phyloP scores from a whole-genome alignment of 2,888 invertebrate genomes.

The Gymnoscelis rufifasciata region DNA sequence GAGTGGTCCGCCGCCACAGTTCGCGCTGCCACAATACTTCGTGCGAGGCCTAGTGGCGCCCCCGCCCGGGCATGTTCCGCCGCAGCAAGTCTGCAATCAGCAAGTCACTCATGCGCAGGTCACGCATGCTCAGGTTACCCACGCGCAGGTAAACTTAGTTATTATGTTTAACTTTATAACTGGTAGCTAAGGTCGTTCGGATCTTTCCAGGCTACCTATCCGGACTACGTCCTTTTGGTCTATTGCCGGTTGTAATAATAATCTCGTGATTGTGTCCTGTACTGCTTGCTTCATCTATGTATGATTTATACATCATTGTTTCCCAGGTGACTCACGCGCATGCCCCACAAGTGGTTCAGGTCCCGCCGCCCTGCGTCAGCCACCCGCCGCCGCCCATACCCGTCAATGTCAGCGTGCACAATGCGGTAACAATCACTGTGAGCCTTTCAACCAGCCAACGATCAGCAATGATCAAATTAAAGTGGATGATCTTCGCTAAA shows the following conservation, averaged over 20 bases:
- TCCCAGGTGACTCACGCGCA: slow-evolving; percentile 12
- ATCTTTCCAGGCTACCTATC: too few relatives aligned
- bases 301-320: too few relatives aligned
- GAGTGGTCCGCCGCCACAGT: slow-evolving; percentile 74
- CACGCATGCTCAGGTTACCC: slow-evolving; percentile 25
- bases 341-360: slow-evolving; percentile 45
- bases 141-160: slow-evolving; percentile 29
- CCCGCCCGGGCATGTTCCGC: slow-evolving; percentile 32
- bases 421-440: slow-evolving; percentile 34
- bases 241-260: too few relatives aligned
- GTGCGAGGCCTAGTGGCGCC: slow-evolving; percentile 64
- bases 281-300: too few relatives aligned
- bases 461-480: too few relatives aligned
- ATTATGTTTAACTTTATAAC: too few relatives aligned
- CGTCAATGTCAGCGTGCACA: slow-evolving; percentile 44
- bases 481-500: too few relatives aligned
- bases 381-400: slow-evolving; percentile 41
- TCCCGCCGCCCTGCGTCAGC: slow-evolving; percentile 34
- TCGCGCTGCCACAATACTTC: slow-evolving; percentile 75
- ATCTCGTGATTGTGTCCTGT: too few relatives aligned
- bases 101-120: slow-evolving; percentile 25
- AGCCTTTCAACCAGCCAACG: slow-evolving; percentile 3
- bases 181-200: too few relatives aligned
- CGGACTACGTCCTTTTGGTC: too few relatives aligned
- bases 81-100: slow-evolving; percentile 41